Conservation (phyloP, 2,797 vertebrate species). For the Philypnodon macrostomus region DNA sequence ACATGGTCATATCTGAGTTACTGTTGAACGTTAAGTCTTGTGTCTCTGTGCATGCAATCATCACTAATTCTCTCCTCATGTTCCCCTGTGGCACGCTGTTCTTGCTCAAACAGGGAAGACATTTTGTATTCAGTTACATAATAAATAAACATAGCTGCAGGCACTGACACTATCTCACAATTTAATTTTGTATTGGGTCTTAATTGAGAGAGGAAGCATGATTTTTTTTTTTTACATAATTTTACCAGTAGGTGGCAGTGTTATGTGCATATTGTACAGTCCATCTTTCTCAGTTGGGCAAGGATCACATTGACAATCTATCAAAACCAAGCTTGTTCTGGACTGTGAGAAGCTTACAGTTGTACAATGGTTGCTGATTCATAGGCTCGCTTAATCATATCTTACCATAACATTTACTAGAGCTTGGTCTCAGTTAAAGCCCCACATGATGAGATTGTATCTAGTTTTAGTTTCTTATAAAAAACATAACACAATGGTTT, state of each 20-base stretch:
- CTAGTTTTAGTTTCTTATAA: neutral
- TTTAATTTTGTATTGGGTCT: too few relatives aligned
- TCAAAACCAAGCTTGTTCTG: too few relatives aligned
- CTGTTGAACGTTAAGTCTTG: neutral
- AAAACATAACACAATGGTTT: conserved; percentile 7
- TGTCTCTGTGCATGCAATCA: neutral
- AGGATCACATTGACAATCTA: too few relatives aligned
- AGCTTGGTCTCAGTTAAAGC: neutral
- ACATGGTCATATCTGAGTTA: too few relatives aligned
- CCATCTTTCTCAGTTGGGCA: neutral
- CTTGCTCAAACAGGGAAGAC: conserved; percentile 31
- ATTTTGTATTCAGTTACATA: neutral
- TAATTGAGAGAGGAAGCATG: too few relatives aligned
- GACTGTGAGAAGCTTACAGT: neutral
- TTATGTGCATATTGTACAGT: neutral
- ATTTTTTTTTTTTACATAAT: too few relatives aligned
- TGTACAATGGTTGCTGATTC: neutral
- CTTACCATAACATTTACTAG: neutral
- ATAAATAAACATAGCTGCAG: too few relatives aligned
- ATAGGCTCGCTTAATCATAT: neutral
- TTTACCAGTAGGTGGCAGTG: neutral
- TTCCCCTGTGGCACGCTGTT: neutral
- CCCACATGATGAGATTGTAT: neutral
- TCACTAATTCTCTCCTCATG: conserved; percentile 29
- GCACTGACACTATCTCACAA: too few relatives aligned